These are phyloP conservation scores for Paedocypris micromegethes DNA, from an alignment of 2,797 vertebrate species.

Conservation along the genomic window DNA sequence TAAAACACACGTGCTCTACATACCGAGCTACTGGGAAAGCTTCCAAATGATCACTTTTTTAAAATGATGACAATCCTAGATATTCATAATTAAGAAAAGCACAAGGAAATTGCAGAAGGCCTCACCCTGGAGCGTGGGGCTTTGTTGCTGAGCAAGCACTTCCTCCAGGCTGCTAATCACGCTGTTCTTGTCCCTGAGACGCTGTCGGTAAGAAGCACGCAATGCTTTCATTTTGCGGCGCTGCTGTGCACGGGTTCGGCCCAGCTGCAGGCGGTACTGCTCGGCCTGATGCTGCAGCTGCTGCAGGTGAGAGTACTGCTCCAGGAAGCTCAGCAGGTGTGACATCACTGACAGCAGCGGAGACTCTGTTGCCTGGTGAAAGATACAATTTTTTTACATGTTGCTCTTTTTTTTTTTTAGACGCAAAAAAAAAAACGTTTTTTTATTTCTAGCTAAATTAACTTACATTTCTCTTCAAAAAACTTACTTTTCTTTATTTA, in stretches of 20 bases:
- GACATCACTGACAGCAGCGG: conserved; percentile 76
- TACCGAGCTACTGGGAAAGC: too few relatives aligned
- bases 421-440: too few relatives aligned
- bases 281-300: conserved; percentile 76
- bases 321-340: conserved; percentile 78
- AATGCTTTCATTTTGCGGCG: conserved; percentile 70
- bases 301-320: conserved; percentile 80
- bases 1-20: too few relatives aligned
- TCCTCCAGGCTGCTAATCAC: conserved; percentile 76
- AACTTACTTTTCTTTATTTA: too few relatives aligned
- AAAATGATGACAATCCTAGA: background rate
- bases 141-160: conserved; percentile 67
- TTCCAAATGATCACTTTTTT: too few relatives aligned
- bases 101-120: background rate
- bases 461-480: too few relatives aligned
- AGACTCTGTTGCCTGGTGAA: conserved; percentile 63
- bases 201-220: conserved; percentile 69
- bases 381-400: background rate
- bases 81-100: background rate
- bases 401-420: too few relatives aligned
- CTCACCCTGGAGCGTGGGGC: conserved; percentile 62
- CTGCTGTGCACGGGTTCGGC: conserved; percentile 68
- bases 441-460: too few relatives aligned
- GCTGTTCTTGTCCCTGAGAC: conserved; percentile 71
- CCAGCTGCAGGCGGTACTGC: conserved; percentile 71